These are phyloP conservation scores for Novumbra hubbsi DNA, from an alignment of 2,797 vertebrate genomes.

Conservation along the genomic window DNA sequence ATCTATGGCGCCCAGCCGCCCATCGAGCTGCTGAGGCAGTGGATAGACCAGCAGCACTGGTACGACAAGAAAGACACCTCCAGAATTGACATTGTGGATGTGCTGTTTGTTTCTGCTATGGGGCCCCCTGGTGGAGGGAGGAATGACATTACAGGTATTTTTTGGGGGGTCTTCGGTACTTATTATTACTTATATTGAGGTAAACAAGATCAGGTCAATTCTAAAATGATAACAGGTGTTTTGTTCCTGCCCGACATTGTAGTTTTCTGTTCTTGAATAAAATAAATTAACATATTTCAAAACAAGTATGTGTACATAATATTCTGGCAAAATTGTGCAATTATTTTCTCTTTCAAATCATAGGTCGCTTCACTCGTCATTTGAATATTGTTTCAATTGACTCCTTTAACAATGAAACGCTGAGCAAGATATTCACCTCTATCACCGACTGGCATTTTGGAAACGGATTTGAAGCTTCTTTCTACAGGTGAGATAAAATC, in stretches of 20 bases:
- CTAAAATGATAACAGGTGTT: neutral
- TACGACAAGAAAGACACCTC: conserved; percentile 90
- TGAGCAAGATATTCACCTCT: conserved; percentile 87
- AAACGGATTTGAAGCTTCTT: conserved; percentile 82
- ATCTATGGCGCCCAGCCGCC: conserved; percentile 92
- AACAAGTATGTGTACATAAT: neutral
- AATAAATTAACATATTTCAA: no score
- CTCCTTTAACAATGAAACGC: conserved; percentile 85
- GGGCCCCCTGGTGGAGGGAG: conserved; percentile 92
- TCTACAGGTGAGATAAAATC: conserved; percentile 76
- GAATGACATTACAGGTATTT: conserved; percentile 88
- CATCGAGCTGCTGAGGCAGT: conserved; percentile 89
- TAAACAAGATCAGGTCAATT: neutral
- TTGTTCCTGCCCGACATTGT: neutral
- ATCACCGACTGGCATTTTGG: conserved; percentile 91
- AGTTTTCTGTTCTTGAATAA: no score
- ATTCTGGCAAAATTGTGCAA: neutral
- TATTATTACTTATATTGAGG: neutral
- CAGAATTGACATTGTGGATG: conserved; percentile 77
- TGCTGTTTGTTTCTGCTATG: conserved; percentile 88
- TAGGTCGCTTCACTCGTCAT: conserved; percentile 90
- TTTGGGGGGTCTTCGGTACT: neutral
- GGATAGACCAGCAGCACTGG: conserved; percentile 91
- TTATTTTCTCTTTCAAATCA: conserved; percentile 37
- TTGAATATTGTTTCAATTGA: conserved; percentile 85